These are phyloP conservation scores for Nomada hirtipes DNA, from an alignment of 2,888 invertebrate genomes.

Conservation along the genomic window DNA sequence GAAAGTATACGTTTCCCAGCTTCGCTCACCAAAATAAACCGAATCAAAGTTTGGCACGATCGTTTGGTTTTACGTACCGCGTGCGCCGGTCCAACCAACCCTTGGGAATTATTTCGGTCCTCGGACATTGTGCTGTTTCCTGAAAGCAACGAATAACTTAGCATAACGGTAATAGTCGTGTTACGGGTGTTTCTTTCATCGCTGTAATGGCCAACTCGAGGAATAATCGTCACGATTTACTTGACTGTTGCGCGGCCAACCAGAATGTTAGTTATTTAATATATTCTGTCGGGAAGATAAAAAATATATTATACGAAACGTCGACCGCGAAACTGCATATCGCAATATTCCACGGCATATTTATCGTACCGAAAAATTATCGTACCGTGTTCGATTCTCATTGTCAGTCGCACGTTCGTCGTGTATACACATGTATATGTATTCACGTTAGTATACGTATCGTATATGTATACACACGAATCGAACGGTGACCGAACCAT, in stretches of 20 bases:
- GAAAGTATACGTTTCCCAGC: slow-evolving; percentile 22
- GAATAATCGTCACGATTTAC: no score
- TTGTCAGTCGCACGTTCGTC: neutral
- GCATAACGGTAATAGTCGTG: neutral
- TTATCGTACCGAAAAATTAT: neutral
- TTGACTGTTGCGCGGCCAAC: no score
- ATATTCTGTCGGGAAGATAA: no score
- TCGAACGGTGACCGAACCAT: slow-evolving; percentile 23
- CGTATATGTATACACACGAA: slow-evolving; percentile 3
- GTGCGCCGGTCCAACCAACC: slow-evolving; percentile 77
- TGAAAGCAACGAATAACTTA: slow-evolving; percentile 64
- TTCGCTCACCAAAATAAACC: slow-evolving; percentile 56
- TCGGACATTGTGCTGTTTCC: slow-evolving; percentile 79
- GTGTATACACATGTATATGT: neutral
- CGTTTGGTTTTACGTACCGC: slow-evolving; percentile 74
- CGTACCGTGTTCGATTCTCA: neutral
- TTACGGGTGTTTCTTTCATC: no score
- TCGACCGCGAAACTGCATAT: neutral
- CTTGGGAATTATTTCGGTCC: slow-evolving; percentile 79
- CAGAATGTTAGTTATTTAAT: neutral
- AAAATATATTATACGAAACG: neutral
- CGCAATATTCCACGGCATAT: neutral
- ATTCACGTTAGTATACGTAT: slow-evolving; percentile 3
- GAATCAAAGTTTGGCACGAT: slow-evolving; percentile 58
- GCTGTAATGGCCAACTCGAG: no score